Evolutionary conservation across 2,888 invertebrate genomes (phyloP), one percentile per base, ranked within the genome.

Genomic region (Lasioglossum lativentre): DNA sequence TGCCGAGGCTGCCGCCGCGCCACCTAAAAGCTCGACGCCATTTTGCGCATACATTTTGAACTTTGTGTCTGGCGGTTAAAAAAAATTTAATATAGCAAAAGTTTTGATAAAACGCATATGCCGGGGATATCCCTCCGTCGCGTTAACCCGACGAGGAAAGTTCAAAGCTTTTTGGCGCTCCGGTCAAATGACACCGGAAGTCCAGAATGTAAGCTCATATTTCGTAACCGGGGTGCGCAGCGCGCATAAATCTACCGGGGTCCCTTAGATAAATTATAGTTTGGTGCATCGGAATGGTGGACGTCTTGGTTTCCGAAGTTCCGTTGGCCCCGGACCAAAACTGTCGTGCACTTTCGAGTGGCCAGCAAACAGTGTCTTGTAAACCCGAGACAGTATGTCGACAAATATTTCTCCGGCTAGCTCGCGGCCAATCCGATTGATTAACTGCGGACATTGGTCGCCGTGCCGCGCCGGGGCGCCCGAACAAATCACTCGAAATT

Each of bases 311-410:
- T 40, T n/a, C 27, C 16, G 42, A 78, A 75, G 75, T 59, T 78
- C 38, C 80, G 66, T 80, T 86, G 86, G 86, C 78, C 70, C 6
- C 5, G 34, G 30, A 86, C 86, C 86, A 86, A 85, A 77, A 86
- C 34, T 78, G 66, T 38, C 72, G 56, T 27, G 74, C 78, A 34
- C 47, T 85, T 72, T 86, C 75, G 83, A 85, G 76, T 80, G 80
- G 80, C 85, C 80, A 40, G 78, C 80, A 85, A 86, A 86, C 68
- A 85, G n/a, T 27, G 75, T 75, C 52, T 70, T 30, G 74, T 76
- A 52, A 30, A 27, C 68, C 34, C 56, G 63, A 42, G 75, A 38
- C 30, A 27, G 75, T 59, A 74, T 70, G 56, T 70, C 74, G 47
- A 38, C 52, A 14, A 73, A 52, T 40, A 23, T 63, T 77, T 74